A percentile compares a stretch with the other conserved stretches of the same genome.
Evolutionary conservation across 2,888 invertebrate species (phyloP).

Genomic region (Parapristionchus giblindavisi): DNA sequence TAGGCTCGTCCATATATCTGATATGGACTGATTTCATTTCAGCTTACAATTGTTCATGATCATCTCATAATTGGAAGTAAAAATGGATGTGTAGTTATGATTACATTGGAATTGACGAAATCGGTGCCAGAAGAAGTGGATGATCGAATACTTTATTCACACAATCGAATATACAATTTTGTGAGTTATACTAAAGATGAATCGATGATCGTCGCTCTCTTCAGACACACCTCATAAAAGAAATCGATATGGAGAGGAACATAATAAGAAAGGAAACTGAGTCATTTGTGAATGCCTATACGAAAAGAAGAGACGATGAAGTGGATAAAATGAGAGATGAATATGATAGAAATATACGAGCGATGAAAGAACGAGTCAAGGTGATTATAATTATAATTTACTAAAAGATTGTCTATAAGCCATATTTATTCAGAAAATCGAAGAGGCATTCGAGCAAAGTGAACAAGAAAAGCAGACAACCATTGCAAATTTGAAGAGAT

Average conservation of each 20-base stretch:
- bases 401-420: neutral
- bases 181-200: neutral
- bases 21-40: neutral
- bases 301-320: constrained; percentile 33
- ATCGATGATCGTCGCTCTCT: constrained; percentile 7
- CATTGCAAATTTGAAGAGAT: constrained; percentile 44
- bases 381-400: neutral
- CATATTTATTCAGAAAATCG: constrained; percentile 43
- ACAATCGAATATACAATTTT: constrained; percentile 30
- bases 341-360: constrained; percentile 23
- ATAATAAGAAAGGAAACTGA: constrained; percentile 51
- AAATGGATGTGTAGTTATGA: constrained; percentile 8
- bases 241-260: constrained; percentile 50
- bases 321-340: constrained; percentile 34
- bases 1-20: too few species aligned
- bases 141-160: constrained; percentile 19
- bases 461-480: constrained; percentile 46
- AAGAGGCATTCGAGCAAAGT: constrained; percentile 46
- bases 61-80: constrained; percentile 20
- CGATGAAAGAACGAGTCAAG: constrained; percentile 36
- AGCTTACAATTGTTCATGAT: constrained; percentile 9
- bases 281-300: constrained; percentile 46
- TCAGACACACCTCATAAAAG: constrained; percentile 46
- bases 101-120: neutral
- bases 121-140: neutral